These are phyloP conservation scores for Odobenus rosmarus DNA, from an alignment of 2,113 vertebrate species.

Conservation along the genomic window DNA sequence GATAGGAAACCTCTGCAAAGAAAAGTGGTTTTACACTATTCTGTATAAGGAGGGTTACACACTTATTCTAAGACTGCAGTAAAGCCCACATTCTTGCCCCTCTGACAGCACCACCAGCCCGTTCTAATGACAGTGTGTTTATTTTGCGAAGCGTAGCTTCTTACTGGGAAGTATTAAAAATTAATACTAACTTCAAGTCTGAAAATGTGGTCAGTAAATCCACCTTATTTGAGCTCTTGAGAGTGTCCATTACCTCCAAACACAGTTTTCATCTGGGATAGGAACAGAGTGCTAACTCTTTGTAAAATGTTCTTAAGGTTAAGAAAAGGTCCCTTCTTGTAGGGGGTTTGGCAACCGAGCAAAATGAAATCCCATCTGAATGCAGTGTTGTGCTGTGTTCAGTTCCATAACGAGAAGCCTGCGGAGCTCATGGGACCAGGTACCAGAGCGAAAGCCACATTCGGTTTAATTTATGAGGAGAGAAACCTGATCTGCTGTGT, in stretches of 20 bases:
- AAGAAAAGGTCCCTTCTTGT: not conserved
- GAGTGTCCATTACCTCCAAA: not conserved
- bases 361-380: not conserved
- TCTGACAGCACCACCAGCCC: not conserved
- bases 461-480: not conserved
- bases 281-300: not conserved
- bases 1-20: not conserved
- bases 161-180: not conserved
- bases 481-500: not conserved
- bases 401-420: not conserved
- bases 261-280: not conserved
- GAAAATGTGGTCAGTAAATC: not conserved
- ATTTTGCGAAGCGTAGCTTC: not conserved
- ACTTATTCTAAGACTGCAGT: not conserved
- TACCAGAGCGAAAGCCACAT: fast-evolving
- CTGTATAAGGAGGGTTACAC: not conserved
- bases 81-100: not conserved
- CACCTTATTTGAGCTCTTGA: not conserved
- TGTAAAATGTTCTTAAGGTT: not conserved
- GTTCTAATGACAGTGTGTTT: not conserved
- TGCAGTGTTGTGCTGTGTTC: not conserved
- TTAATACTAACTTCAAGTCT: not conserved
- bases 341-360: not conserved
- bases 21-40: not conserved
- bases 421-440: not conserved